Evolutionary conservation across 2,113 vertebrate species (phyloP).

Genomic region (Atherinomorus stipes): DNA sequence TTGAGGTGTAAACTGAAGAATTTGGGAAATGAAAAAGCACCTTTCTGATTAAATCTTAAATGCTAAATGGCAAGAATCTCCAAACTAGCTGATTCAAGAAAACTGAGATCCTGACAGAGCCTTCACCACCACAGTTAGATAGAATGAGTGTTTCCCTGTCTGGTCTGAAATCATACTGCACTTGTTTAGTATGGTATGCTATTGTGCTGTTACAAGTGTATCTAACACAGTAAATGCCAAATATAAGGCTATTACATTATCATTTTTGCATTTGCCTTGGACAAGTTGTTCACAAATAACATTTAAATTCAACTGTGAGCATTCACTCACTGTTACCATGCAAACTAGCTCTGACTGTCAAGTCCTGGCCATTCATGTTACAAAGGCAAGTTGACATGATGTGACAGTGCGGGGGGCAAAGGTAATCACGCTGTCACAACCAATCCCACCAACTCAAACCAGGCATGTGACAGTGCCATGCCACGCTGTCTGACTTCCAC

Average conservation of each 20-base stretch:
- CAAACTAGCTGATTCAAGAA: too few relatives aligned
- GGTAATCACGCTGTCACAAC: constrained; percentile 78
- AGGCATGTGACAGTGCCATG: constrained; percentile 45
- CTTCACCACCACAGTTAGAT: neutral
- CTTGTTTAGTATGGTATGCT: rapidly evolving
- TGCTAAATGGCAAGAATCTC: too few relatives aligned
- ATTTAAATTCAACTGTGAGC: neutral
- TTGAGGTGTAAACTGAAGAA: too few relatives aligned
- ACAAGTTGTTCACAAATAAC: neutral
- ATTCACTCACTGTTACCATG: constrained; percentile 59
- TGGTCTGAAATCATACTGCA: constrained; percentile 13
- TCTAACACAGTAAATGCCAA: neutral
- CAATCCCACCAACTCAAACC: constrained; percentile 56
- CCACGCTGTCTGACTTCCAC: constrained; percentile 31
- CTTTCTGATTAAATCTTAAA: too few relatives aligned
- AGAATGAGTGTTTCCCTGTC: constrained; percentile 34
- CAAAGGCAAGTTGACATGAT: constrained; percentile 59
- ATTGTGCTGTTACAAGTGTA: neutral
- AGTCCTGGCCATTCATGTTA: constrained; percentile 32
- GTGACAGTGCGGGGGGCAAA: constrained; percentile 78
- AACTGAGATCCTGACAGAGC: neutral
- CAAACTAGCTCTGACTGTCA: constrained; percentile 71
- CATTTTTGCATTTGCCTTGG: neutral
- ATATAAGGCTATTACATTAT: neutral
- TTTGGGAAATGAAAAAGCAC: too few relatives aligned